phyloP scores from a whole-genome alignment of 2,113 vertebrate species.

The Eulemur macaco region DNA sequence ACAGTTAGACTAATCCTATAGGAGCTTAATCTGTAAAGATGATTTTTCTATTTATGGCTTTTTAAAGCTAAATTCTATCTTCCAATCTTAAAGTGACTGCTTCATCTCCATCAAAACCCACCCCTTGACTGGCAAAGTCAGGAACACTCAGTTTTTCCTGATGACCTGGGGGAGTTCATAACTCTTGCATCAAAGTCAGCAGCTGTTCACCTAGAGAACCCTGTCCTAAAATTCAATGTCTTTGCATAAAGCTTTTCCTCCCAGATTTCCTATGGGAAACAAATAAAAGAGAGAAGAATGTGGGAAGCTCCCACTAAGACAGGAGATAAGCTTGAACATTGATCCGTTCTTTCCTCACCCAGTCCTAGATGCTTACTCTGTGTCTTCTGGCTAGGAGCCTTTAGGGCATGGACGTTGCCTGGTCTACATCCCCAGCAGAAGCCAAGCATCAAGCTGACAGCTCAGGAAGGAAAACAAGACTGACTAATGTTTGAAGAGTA shows the following conservation, averaged over 20 bases:
- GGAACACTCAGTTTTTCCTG: background rate
- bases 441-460: background rate
- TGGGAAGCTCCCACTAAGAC: background rate
- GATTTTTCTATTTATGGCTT: background rate
- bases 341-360: background rate
- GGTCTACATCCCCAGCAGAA: background rate
- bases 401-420: background rate
- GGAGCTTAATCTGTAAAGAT: background rate
- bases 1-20: background rate
- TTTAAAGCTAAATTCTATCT: background rate
- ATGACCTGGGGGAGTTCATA: background rate
- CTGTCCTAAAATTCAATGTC: background rate
- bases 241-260: background rate
- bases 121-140: background rate
- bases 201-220: background rate
- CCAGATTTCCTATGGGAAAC: background rate
- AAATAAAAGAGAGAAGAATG: background rate
- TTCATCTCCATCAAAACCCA: slow-evolving; percentile 6
- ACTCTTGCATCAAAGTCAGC: background rate
- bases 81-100: background rate
- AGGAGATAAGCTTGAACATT: background rate
- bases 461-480: background rate
- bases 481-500: background rate
- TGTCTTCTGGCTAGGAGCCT: background rate
- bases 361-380: background rate